Percentiles rank a stretch among this genome's conserved stretches.
phyloP scores from a whole-genome alignment of 2,888 invertebrate genomes.

The Oxytorus armatus region DNA sequence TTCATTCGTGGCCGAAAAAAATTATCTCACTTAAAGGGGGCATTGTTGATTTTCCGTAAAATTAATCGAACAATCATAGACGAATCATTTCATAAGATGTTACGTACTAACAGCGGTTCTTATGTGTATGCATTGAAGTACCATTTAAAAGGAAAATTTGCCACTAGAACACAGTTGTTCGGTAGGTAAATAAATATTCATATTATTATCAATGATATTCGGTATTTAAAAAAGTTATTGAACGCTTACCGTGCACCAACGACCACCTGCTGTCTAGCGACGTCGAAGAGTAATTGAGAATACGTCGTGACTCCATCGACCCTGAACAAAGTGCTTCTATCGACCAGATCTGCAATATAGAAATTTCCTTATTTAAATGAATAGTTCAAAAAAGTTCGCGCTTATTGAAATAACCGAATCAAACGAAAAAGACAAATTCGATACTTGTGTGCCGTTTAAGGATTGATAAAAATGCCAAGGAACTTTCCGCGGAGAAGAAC shows the following conservation, averaged over 20 bases:
- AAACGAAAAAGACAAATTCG: neutral
- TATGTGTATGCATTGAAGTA: no score
- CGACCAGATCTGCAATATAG: constrained; percentile 88
- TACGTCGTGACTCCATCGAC: constrained; percentile 91
- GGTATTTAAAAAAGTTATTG: constrained; percentile 12
- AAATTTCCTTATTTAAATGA: no score
- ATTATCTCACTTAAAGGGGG: neutral
- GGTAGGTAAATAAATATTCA: neutral
- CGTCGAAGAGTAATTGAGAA: constrained; percentile 94
- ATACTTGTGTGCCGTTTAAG: no score
- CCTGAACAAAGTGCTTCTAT: constrained; percentile 86
- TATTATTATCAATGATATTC: neutral
- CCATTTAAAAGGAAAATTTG: no score
- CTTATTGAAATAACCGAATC: no score
- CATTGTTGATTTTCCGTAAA: neutral
- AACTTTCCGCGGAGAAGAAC: constrained; percentile 19
- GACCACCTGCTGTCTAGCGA: constrained; percentile 93
- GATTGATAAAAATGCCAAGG: constrained; percentile 1
- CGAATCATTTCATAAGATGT: no score
- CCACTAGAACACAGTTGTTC: no score
- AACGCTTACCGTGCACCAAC: constrained; percentile 94
- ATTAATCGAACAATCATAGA: no score
- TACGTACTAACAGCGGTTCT: no score
- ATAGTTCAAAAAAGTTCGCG: no score
- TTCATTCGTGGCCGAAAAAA: constrained; percentile 5